phyloP scores from a whole-genome alignment of 2,797 vertebrate genomes.

The Sebastes iracundus region DNA sequence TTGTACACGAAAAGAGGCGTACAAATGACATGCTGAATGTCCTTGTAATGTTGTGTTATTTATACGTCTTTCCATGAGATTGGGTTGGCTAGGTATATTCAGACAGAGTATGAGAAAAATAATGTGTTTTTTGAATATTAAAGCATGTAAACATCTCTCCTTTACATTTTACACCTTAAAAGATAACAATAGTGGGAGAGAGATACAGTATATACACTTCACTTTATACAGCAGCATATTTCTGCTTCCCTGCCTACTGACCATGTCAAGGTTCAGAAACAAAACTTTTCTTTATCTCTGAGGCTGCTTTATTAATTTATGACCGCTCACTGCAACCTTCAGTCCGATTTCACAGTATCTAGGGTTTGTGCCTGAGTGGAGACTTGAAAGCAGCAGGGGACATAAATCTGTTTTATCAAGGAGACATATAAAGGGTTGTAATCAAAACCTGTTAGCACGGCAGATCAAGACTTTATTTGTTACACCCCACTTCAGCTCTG shows the following conservation, averaged over 20 bases:
- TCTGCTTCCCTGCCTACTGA: neutral
- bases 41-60: too few species aligned
- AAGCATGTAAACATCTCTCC: too few species aligned
- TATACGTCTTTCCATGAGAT: too few species aligned
- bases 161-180: neutral
- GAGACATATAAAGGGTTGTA: constrained; percentile 9
- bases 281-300: constrained; percentile 5
- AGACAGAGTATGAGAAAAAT: too few species aligned
- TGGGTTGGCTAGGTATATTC: too few species aligned
- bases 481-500: constrained; percentile 1
- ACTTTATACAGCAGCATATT: neutral
- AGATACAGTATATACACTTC: neutral
- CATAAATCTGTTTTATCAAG: constrained; percentile 33
- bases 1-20: too few species aligned
- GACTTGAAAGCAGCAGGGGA: constrained; percentile 22
- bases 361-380: constrained; percentile 1
- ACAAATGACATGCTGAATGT: too few species aligned
- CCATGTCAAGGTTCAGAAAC: constrained; percentile 3
- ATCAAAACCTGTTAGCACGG: constrained; percentile 9
- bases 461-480: constrained; percentile 29
- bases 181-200: neutral
- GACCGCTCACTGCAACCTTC: constrained; percentile 5
- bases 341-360: constrained; percentile 1
- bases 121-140: too few species aligned
- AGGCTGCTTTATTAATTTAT: constrained; percentile 36